A percentile compares a stretch with the other conserved stretches of the same genome.
Evolutionary conservation across 2,113 vertebrate species (phyloP).

Genomic region (Cyrtonyx montezumae): DNA sequence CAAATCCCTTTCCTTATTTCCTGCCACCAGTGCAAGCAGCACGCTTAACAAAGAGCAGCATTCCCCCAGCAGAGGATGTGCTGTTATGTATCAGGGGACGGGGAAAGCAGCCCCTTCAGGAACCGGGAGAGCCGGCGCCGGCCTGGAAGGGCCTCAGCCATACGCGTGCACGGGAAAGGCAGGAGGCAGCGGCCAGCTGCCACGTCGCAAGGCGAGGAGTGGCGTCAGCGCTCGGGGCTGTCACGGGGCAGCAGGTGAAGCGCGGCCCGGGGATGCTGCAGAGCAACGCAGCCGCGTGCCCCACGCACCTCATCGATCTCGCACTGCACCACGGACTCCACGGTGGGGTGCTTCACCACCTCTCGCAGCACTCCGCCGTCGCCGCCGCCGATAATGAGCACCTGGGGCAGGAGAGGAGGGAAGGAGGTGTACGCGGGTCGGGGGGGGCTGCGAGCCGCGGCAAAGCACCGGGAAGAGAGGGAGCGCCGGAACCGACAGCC

Average conservation of each 20-base stretch:
- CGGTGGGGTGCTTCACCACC: constrained; percentile 91
- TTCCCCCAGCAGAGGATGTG: neutral
- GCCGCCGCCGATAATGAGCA: constrained; percentile 95
- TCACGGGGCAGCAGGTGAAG: constrained; percentile 23
- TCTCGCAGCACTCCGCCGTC: constrained; percentile 95
- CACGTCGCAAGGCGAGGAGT: constrained; percentile 50
- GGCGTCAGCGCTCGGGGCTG: neutral
- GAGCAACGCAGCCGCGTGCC: neutral
- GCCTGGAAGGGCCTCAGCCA: constrained; percentile 7
- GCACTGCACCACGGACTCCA: constrained; percentile 94
- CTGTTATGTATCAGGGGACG: fast-evolving
- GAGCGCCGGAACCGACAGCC: neutral
- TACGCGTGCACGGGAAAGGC: neutral
- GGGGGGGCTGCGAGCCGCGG: neutral
- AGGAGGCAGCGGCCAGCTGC: constrained; percentile 44
- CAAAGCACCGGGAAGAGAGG: neutral
- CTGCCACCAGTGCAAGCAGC: neutral
- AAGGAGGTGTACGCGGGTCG: neutral
- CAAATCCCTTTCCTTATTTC: neutral
- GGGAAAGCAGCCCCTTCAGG: neutral
- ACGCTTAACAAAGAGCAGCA: neutral
- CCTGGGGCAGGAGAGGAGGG: constrained; percentile 71
- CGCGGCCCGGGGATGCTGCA: neutral
- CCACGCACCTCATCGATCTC: constrained; percentile 94
- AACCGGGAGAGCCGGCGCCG: neutral